Evolutionary conservation across 2,797 vertebrate genomes (phyloP).

Genomic region (Uromys caudimaculatus): DNA sequence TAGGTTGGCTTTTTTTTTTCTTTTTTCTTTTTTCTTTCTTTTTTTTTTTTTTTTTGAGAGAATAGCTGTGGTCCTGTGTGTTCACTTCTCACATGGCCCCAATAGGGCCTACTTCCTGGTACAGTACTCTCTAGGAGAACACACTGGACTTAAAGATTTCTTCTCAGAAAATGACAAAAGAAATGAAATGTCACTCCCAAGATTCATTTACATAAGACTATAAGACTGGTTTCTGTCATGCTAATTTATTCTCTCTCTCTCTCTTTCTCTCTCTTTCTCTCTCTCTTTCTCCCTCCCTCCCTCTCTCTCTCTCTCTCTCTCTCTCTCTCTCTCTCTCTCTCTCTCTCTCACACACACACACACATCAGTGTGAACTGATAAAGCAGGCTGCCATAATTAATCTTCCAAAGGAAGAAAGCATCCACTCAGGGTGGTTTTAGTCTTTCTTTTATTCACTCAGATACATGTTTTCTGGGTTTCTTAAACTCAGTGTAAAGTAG

Average conservation of each 20-base stretch:
- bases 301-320: not conserved
- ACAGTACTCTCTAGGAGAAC: not conserved
- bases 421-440: not conserved
- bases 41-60: not conserved
- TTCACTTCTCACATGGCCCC: not conserved
- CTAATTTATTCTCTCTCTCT: not conserved
- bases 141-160: not conserved
- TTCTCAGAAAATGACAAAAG: not conserved
- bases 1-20: not conserved
- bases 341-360: not conserved
- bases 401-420: not conserved
- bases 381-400: not conserved
- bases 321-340: not conserved
- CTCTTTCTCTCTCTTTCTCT: not conserved
- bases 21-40: no score
- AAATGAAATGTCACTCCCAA: not conserved
- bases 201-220: not conserved
- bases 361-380: not conserved
- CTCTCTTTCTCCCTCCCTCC: not conserved
- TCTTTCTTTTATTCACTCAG: not conserved
- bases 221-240: not conserved
- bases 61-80: not conserved
- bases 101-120: not conserved
- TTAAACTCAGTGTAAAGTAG: not conserved
- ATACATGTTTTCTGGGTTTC: not conserved